Conservation (phyloP, 2,113 vertebrate species). For the Crocuta crocuta region DNA sequence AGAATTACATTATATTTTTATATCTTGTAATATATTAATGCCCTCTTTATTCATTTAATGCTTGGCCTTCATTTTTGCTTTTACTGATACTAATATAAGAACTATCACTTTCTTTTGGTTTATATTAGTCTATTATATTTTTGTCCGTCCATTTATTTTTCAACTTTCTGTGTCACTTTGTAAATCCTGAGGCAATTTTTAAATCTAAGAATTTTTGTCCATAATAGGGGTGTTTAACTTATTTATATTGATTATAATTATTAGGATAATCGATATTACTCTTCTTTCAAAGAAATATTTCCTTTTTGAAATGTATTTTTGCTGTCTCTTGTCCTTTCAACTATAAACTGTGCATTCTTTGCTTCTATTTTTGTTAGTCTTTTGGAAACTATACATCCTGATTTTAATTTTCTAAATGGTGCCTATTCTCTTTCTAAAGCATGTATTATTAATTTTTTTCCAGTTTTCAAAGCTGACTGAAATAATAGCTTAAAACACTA, state of each 20-base stretch:
- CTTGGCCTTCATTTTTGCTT: slow-evolving; percentile 26
- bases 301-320: neutral
- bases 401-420: neutral
- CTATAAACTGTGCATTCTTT: neutral
- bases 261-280: neutral
- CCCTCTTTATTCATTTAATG: neutral
- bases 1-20: neutral
- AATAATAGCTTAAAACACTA: slow-evolving; percentile 1
- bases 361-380: neutral
- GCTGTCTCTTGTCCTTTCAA: neutral
- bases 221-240: neutral
- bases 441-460: neutral
- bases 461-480: neutral
- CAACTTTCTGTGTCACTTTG: slow-evolving; percentile 26
- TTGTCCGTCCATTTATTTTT: slow-evolving; percentile 17
- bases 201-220: slow-evolving; percentile 10
- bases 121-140: neutral
- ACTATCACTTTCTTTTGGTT: neutral
- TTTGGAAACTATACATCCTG: neutral
- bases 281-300: neutral
- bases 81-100: neutral
- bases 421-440: neutral
- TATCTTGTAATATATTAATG: neutral
- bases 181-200: neutral
- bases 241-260: neutral